Evolutionary conservation across 2,888 invertebrate species (phyloP).

Genomic region (Epistrophe eligans): DNA sequence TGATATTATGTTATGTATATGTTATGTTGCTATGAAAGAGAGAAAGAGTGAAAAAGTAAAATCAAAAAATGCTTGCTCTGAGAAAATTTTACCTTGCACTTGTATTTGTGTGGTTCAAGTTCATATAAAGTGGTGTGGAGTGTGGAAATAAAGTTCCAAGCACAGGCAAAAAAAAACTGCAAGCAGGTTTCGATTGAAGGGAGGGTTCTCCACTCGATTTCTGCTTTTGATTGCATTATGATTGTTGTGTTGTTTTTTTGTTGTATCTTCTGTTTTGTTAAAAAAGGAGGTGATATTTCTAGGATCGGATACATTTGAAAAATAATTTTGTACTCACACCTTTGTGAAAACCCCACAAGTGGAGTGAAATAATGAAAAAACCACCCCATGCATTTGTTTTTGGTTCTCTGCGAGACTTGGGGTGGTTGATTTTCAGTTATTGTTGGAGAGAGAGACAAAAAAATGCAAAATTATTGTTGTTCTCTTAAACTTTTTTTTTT

Average conservation of each 20-base stretch:
- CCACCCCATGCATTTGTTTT: constrained; percentile 46
- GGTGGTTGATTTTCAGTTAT: constrained; percentile 10
- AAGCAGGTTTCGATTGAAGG: constrained; percentile 1
- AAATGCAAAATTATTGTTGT: constrained; percentile 49
- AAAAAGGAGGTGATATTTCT: constrained; percentile 1
- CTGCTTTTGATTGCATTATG: constrained; percentile 39
- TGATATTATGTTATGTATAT: too few species aligned
- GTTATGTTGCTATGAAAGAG: constrained; percentile 3
- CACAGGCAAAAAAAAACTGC: background rate
- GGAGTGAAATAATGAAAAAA: constrained; percentile 39
- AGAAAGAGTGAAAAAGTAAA: background rate
- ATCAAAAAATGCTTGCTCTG: constrained; percentile 8
- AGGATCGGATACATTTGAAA: background rate
- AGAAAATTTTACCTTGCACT: constrained; percentile 16
- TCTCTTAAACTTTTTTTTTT: constrained; percentile 41
- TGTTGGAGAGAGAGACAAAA: background rate
- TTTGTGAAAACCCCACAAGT: background rate
- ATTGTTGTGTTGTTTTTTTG: background rate
- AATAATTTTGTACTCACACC: background rate
- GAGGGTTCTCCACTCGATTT: constrained; percentile 16
- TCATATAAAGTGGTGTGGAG: constrained; percentile 61
- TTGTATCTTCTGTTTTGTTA: background rate
- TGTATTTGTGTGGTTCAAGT: constrained; percentile 74
- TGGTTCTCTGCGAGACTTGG: background rate
- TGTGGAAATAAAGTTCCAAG: constrained; percentile 25